phyloP scores from a whole-genome alignment of 2,888 invertebrate species.

The Nephrotoma guestfalica region DNA sequence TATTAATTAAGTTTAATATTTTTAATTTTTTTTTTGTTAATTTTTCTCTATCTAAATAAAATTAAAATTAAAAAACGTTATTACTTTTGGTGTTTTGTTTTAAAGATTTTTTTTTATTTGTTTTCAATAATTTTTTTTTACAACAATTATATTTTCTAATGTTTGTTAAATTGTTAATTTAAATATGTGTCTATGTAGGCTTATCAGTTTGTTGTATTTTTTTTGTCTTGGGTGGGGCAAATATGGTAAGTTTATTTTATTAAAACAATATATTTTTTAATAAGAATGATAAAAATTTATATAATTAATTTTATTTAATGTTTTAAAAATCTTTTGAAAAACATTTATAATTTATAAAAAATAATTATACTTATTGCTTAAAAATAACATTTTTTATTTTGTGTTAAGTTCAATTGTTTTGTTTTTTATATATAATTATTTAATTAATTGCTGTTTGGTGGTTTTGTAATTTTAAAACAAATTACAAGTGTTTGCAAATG shows the following conservation, averaged over 20 bases:
- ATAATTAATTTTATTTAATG: background rate
- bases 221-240: background rate
- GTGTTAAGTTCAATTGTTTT: background rate
- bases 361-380: background rate
- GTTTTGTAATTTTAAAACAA: background rate
- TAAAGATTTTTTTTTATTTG: background rate
- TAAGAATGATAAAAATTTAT: background rate
- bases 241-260: no score
- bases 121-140: background rate
- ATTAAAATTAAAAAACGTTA: background rate
- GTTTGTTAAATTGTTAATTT: background rate
- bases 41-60: background rate
- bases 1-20: background rate
- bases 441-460: background rate
- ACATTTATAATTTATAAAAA: background rate
- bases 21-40: background rate
- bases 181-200: background rate
- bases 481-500: background rate
- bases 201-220: background rate
- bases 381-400: background rate
- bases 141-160: background rate
- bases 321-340: background rate
- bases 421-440: background rate
- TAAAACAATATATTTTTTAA: background rate
- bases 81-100: background rate